Base-by-base conservation (phyloP, 2,888 invertebrate genomes). In the Microchrysa polita region DNA sequence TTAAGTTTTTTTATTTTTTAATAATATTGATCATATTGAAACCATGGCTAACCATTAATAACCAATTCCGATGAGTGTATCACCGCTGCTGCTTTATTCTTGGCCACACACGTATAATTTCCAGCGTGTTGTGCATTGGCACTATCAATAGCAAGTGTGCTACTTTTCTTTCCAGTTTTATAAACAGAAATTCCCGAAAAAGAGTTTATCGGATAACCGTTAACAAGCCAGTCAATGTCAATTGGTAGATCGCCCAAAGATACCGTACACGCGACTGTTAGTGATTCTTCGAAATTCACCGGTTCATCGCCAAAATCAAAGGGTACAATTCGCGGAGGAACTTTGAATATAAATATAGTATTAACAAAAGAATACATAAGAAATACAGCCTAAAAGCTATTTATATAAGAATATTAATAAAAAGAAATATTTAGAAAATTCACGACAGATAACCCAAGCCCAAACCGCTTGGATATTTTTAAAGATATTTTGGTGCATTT, bases 291-390 rank as follows among this genome's bases (percentile, higher is more conserved):
- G 78, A 90, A 89, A 82, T 90, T 91, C 77, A 90, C 88, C 48
- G 91, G 89, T 78, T 88, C 88, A 79, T 91, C 90, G 79, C 92
- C 93, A 82, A 94, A 93, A 79, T 90, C 87, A 83, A 94, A 93
- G 77, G 91, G 90, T 80, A 88, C 88, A 81, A 92, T 90, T 87
- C 92, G 90, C 76, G 93, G 93, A 81, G 90, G 88, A 87, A 90
- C 94, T 93, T 85, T n/a, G n/a, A n/a, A n/a, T n/a, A n/a, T n/a
- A n/a, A n/a, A n/a, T n/a, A n/a, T n/a, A n/a, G n/a, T n/a, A n/a
- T n/a, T n/a, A n/a, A 85, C 10, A 57, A 63, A 48, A 34, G n/a
- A n/a, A n/a, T n/a, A n/a, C n/a, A n/a, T n/a, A n/a, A n/a, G n/a
- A n/a, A n/a, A n/a, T n/a, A n/a, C n/a, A n/a, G n/a, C n/a, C n/a